phyloP scores from a whole-genome alignment of 2,888 invertebrate species.

The Tinea semifulvella region DNA sequence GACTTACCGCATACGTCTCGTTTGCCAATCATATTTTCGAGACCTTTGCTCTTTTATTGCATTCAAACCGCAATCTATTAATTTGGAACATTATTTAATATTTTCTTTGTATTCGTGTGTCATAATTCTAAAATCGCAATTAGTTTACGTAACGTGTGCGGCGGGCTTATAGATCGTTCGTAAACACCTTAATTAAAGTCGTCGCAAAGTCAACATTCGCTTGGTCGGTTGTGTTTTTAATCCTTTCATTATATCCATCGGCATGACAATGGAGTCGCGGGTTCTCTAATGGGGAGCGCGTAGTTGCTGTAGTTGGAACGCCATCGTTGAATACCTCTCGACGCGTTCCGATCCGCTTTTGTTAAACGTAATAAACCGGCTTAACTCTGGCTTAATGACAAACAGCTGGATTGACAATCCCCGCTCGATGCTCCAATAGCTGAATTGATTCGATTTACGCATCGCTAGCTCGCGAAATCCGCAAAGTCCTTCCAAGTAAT shows the following conservation, averaged over 20 bases:
- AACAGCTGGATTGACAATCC: conserved; percentile 25
- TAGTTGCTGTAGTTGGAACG: background rate
- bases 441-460: conserved; percentile 22
- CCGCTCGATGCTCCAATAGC: conserved; percentile 11
- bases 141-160: no score
- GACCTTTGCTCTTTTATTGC: no score
- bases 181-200: conserved; percentile 3
- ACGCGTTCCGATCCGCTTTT: conserved; percentile 23
- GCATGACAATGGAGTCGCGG: conserved; percentile 9
- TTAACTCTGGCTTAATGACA: conserved; percentile 28
- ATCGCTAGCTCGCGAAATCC: conserved; percentile 31
- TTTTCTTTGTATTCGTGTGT: no score
- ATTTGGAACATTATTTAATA: no score
- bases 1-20: no score
- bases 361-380: conserved; percentile 29
- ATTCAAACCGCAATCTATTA: no score
- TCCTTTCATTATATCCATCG: conserved; percentile 2
- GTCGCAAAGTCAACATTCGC: conserved; percentile 4
- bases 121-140: no score
- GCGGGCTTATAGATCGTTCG: no score
- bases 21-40: no score
- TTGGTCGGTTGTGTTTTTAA: background rate
- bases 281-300: conserved; percentile 1
- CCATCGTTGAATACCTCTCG: conserved; percentile 2
- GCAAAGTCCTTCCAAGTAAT: conserved; percentile 41